Base-by-base conservation (phyloP, 2,888 invertebrate genomes). In the Catonia carolina region DNA sequence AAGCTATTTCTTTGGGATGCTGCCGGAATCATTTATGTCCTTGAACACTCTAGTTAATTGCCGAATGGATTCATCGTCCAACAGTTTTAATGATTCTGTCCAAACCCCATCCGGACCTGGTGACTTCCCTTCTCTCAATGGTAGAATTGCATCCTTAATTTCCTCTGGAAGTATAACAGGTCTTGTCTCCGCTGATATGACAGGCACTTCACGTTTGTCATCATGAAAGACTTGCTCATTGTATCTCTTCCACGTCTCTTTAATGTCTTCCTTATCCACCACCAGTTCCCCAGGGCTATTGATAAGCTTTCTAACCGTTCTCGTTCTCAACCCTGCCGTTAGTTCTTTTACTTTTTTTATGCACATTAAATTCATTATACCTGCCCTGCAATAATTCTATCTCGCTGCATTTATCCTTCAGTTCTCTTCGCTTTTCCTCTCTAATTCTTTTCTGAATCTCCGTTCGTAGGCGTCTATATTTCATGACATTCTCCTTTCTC, bases 1-100 rank as follows among this genome's bases (percentile, higher is more conserved):
- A 6, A 53, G 33, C 59, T 54, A 60, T 33, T 59, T 59, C 20
- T 35, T 17, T 22, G 56, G 61, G 20, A 61, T 53, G n/a, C 12
- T 36, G 48, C 60, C 60, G 14, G 55, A 42, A n/a, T 54, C 41
- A 39, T 61, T 59, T 22, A 61, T 62, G 20, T 59, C 39, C 42
- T 62, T 62, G 31, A 60, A 56, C 22, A 59, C 27, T 12, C 49
- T 41, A 4, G 41, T 50, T 22, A 47, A 47, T 17, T 14, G 14
- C 14, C 22, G 5, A 2, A 47, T 47, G 14, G 20, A 12, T 18
- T 14, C 47, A 22, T 23, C 47, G n/a, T 45, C 27, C 20, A 53
- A 48, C 14, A 53, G n/a, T 27, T 41, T 53, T 15, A 53, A 12
- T 22, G 45, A 12, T 15, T 53, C 53, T 42, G 31, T 17, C 14